A percentile compares a stretch with the other conserved stretches of the same genome.
These are phyloP conservation scores for Dendrolimus houi DNA, from an alignment of 2,888 invertebrate species.

Conservation along the genomic window DNA sequence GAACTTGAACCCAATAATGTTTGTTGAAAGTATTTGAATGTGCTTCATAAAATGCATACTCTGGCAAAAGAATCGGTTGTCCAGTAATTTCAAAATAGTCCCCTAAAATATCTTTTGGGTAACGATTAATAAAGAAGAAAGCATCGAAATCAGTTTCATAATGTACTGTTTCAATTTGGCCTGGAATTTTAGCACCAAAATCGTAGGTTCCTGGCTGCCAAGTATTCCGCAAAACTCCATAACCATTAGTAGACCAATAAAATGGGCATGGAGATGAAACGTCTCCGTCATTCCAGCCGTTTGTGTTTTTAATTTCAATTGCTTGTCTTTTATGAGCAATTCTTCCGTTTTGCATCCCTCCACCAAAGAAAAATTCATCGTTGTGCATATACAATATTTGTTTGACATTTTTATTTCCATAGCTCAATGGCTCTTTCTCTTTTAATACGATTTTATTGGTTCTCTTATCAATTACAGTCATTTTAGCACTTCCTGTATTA, in stretches of 20 bases:
- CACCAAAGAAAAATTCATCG: slow-evolving; percentile 58
- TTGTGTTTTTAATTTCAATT: slow-evolving; percentile 51
- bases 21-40: slow-evolving; percentile 65
- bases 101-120: slow-evolving; percentile 42
- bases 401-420: slow-evolving; percentile 27
- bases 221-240: slow-evolving; percentile 59
- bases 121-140: slow-evolving; percentile 49
- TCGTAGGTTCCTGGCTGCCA: slow-evolving; percentile 59
- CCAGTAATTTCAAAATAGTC: slow-evolving; percentile 66
- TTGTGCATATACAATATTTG: slow-evolving; percentile 39
- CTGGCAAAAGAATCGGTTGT: slow-evolving; percentile 53
- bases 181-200: slow-evolving; percentile 34
- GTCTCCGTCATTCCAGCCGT: slow-evolving; percentile 55
- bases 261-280: slow-evolving; percentile 63
- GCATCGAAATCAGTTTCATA: slow-evolving; percentile 46
- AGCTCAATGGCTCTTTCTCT: slow-evolving; percentile 40
- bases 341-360: slow-evolving; percentile 67
- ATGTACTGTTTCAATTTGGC: slow-evolving; percentile 34
- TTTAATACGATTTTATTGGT: slow-evolving; percentile 41
- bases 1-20: slow-evolving; percentile 62
- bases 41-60: slow-evolving; percentile 60
- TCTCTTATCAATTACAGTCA: slow-evolving; percentile 43
- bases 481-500: slow-evolving; percentile 44
- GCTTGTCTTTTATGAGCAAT: slow-evolving; percentile 56
- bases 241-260: slow-evolving; percentile 61